Evolutionary conservation across 1,140 invertebrate species (phyloP).

Genomic region (Limonius californicus): DNA sequence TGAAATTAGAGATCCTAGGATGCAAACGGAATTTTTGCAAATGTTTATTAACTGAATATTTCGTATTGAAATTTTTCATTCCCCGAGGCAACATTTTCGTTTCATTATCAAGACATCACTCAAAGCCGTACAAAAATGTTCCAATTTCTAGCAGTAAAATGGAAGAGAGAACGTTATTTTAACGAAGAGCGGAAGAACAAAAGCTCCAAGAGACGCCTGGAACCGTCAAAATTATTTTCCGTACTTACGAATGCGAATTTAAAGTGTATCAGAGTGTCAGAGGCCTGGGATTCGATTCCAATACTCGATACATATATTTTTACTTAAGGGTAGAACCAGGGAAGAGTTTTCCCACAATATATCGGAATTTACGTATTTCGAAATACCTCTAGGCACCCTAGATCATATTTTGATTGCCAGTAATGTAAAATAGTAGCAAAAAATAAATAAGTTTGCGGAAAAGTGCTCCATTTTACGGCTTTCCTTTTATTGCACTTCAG

Average conservation of each 20-base stretch:
- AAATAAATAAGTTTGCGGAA: slow-evolving; percentile 19
- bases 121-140: too few relatives aligned
- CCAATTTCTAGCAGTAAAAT: too few relatives aligned
- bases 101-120: too few relatives aligned
- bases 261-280: slow-evolving; percentile 44
- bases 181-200: not conserved
- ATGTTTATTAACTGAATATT: too few relatives aligned
- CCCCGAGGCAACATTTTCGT: too few relatives aligned
- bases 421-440: slow-evolving; percentile 27
- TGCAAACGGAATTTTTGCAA: too few relatives aligned
- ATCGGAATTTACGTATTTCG: slow-evolving; percentile 46
- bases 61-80: too few relatives aligned
- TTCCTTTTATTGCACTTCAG: not conserved
- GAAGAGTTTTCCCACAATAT: slow-evolving; percentile 31
- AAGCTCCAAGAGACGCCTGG: not conserved
- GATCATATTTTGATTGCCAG: slow-evolving; percentile 44
- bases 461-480: not conserved
- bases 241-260: slow-evolving; percentile 45
- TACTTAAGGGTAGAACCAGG: slow-evolving; percentile 43
- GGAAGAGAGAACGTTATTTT: not conserved
- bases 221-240: slow-evolving; percentile 33
- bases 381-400: slow-evolving; percentile 43
- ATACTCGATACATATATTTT: slow-evolving; percentile 47
- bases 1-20: too few relatives aligned
- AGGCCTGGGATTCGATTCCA: slow-evolving; percentile 41